Percentiles rank a stretch among this genome's conserved stretches.
These are phyloP conservation scores for Apis cerana DNA, from an alignment of 1,140 invertebrate genomes.

Conservation along the genomic window DNA sequence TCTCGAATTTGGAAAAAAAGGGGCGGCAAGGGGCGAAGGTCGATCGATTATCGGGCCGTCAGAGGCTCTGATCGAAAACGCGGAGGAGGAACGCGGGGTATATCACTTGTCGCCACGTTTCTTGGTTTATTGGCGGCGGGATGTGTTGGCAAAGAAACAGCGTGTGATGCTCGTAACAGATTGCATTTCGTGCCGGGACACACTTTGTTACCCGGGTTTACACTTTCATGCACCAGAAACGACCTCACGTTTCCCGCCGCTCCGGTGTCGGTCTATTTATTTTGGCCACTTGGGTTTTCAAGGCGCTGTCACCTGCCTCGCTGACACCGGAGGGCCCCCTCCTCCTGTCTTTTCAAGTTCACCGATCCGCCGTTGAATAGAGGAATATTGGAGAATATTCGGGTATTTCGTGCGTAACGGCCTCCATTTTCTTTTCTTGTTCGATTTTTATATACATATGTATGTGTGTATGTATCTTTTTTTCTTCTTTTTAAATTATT, in stretches of 20 bases:
- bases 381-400: conserved; percentile 13
- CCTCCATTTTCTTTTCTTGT: background rate
- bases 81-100: conserved; percentile 44
- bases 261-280: conserved; percentile 62
- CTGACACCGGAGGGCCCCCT: conserved; percentile 44
- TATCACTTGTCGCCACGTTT: conserved; percentile 64
- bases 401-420: background rate
- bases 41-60: conserved; percentile 49
- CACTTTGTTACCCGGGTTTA: conserved; percentile 68
- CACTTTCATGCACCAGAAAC: conserved; percentile 68
- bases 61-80: background rate
- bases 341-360: conserved; percentile 51
- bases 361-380: conserved; percentile 32
- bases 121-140: conserved; percentile 61
- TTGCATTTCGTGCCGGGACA: conserved; percentile 67
- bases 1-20: background rate
- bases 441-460: no score
- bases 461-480: no score
- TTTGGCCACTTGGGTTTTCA: conserved; percentile 65
- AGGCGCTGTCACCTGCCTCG: conserved; percentile 59
- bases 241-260: conserved; percentile 63
- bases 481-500: background rate
- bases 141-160: conserved; percentile 66
- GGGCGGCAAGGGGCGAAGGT: no score
- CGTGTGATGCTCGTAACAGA: conserved; percentile 66